These are phyloP conservation scores for Euura saliciscinereae DNA, from an alignment of 1,140 invertebrate species.

Conservation along the genomic window DNA sequence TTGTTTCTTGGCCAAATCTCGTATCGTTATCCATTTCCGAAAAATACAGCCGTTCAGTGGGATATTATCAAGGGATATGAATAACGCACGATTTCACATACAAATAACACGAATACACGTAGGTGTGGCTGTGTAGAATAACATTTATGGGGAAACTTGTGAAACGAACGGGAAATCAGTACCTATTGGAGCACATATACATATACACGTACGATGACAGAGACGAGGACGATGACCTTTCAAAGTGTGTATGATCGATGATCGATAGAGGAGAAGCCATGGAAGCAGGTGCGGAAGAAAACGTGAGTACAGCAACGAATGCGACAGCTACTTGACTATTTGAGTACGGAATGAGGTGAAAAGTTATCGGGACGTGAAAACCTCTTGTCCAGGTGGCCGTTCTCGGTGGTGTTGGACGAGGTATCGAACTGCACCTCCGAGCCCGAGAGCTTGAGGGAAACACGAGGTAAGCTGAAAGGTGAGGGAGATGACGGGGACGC, in stretches of 20 bases:
- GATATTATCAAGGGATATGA: neutral
- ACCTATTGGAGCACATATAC: too few species aligned
- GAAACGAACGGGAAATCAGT: too few species aligned
- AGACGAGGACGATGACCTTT: too few species aligned
- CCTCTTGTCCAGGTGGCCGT: neutral
- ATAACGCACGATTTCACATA: neutral
- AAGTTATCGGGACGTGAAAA: neutral
- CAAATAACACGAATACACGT: neutral
- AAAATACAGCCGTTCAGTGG: neutral
- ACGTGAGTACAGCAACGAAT: too few species aligned
- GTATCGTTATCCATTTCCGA: neutral
- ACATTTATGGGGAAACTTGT: too few species aligned
- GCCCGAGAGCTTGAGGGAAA: conserved; percentile 42
- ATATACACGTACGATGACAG: too few species aligned
- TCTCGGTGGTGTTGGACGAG: neutral
- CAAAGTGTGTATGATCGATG: too few species aligned
- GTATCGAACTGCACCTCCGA: conserved; percentile 31
- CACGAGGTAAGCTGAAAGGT: conserved; percentile 53
- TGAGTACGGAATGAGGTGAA: neutral
- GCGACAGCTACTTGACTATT: neutral
- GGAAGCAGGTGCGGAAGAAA: too few species aligned
- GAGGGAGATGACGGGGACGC: conserved; percentile 34
- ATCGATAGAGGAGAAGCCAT: too few species aligned
- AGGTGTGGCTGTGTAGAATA: too few species aligned
- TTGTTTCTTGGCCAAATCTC: neutral